phyloP scores from a whole-genome alignment of 2,888 invertebrate genomes.

The Sisyra nigra region DNA sequence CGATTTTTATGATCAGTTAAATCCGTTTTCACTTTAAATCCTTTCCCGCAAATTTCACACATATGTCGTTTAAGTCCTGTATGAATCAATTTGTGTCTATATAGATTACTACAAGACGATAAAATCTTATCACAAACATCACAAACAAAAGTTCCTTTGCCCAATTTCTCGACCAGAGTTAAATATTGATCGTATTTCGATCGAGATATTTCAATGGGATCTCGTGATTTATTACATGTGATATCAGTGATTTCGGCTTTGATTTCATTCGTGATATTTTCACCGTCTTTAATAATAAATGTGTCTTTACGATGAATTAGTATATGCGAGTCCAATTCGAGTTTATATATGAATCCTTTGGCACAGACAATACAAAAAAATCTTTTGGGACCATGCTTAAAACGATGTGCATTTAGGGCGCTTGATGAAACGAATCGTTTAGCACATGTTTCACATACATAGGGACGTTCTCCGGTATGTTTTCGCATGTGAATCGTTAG shows the following conservation, averaged over 20 bases:
- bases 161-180: not conserved
- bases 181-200: constrained; percentile 4
- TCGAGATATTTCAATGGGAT: not conserved
- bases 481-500: constrained; percentile 7
- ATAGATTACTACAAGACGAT: constrained; percentile 6
- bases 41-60: constrained; percentile 7
- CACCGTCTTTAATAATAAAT: not conserved
- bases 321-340: constrained; percentile 4
- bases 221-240: not conserved
- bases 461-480: constrained; percentile 8
- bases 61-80: constrained; percentile 4
- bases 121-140: constrained; percentile 7
- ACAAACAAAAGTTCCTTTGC: constrained; percentile 1
- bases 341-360: constrained; percentile 7
- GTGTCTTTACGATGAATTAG: constrained; percentile 5
- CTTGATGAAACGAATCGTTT: constrained; percentile 8
- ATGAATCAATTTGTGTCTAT: constrained; percentile 7
- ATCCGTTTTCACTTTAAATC: constrained; percentile 6
- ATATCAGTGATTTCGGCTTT: not conserved
- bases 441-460: constrained; percentile 6
- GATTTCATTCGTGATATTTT: not conserved
- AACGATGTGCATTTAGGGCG: constrained; percentile 7
- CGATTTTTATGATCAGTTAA: constrained; percentile 6
- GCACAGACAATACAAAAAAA: constrained; percentile 5
- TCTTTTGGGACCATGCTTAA: constrained; percentile 7